Conservation (phyloP, 37 sponge, comb jelly and placozoan genomes). For the Ephydatia muelleri region DNA sequence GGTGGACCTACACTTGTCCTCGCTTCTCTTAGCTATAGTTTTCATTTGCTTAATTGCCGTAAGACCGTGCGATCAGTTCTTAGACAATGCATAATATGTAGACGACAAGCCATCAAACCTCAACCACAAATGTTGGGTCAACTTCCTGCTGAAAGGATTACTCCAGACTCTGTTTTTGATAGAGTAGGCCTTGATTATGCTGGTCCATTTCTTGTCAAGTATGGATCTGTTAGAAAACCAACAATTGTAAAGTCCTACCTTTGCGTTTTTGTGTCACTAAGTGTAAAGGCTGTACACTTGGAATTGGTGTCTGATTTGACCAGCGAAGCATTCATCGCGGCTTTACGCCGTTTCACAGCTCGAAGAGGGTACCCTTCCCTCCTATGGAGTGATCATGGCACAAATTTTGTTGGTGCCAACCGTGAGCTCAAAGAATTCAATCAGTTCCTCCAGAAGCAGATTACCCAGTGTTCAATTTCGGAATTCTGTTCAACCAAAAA, state of each 20-base stretch:
- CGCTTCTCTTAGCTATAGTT: background rate
- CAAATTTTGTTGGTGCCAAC: constrained; percentile 50
- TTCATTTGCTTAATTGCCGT: background rate
- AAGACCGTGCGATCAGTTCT: background rate
- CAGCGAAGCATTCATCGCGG: constrained; percentile 34
- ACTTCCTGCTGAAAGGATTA: constrained; percentile 35
- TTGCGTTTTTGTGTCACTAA: constrained; percentile 43
- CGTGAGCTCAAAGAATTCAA: constrained; percentile 21
- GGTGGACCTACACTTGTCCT: constrained; percentile 4
- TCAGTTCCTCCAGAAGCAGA: constrained; percentile 2
- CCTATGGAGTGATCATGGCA: constrained; percentile 33
- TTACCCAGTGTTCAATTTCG: constrained; percentile 15
- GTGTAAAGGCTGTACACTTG: constrained; percentile 17
- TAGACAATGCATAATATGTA: background rate
- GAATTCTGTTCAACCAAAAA: constrained; percentile 14
- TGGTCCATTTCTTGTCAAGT: constrained; percentile 33
- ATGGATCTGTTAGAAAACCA: constrained; percentile 31
- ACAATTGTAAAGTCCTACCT: constrained; percentile 22
- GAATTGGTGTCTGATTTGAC: constrained; percentile 39
- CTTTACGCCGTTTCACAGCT: constrained; percentile 30
- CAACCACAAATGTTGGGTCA: constrained; percentile 50
- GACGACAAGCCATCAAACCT: constrained; percentile 7
- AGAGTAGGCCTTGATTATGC: constrained; percentile 51
- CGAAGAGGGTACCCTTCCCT: constrained; percentile 14
- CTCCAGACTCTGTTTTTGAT: constrained; percentile 19